phyloP scores from a whole-genome alignment of 2,888 invertebrate genomes.

The Sinopyrophorus schimmeli region DNA sequence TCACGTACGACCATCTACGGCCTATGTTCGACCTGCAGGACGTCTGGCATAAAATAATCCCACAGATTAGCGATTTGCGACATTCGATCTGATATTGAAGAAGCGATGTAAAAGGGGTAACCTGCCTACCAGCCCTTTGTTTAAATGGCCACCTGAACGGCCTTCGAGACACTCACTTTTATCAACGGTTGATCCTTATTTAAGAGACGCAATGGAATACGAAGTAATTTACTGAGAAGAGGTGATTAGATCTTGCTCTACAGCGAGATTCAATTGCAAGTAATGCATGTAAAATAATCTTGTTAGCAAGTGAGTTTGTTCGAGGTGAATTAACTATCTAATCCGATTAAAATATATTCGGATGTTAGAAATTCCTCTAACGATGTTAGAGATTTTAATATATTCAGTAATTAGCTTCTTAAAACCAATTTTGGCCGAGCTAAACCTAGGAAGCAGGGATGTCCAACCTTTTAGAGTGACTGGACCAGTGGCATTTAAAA shows the following conservation, averaged over 20 bases:
- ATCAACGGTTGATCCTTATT: constrained; percentile 10
- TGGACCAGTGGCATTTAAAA: no score
- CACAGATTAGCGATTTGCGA: constrained; percentile 28
- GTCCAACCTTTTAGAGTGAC: not conserved
- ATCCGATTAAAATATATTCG: constrained; percentile 16
- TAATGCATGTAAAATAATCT: constrained; percentile 23
- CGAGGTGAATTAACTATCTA: constrained; percentile 8
- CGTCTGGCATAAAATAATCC: constrained; percentile 17
- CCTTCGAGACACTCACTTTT: constrained; percentile 26
- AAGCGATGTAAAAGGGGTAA: constrained; percentile 12
- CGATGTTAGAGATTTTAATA: not conserved
- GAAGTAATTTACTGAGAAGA: constrained; percentile 33
- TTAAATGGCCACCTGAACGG: constrained; percentile 38
- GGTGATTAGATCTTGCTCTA: constrained; percentile 28
- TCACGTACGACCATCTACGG: constrained; percentile 9
- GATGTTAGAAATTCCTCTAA: not conserved
- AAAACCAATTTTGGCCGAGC: no score
- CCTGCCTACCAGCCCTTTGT: constrained; percentile 41
- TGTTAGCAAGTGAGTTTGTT: constrained; percentile 11
- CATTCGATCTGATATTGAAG: constrained; percentile 30
- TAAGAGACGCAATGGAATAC: constrained; percentile 34
- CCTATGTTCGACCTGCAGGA: constrained; percentile 9
- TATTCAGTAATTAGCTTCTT: not conserved
- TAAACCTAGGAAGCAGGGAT: no score
- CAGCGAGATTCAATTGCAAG: constrained; percentile 17